Evolutionary conservation across 2,113 vertebrate species (phyloP).

Genomic region (Hippocampus zosterae): DNA sequence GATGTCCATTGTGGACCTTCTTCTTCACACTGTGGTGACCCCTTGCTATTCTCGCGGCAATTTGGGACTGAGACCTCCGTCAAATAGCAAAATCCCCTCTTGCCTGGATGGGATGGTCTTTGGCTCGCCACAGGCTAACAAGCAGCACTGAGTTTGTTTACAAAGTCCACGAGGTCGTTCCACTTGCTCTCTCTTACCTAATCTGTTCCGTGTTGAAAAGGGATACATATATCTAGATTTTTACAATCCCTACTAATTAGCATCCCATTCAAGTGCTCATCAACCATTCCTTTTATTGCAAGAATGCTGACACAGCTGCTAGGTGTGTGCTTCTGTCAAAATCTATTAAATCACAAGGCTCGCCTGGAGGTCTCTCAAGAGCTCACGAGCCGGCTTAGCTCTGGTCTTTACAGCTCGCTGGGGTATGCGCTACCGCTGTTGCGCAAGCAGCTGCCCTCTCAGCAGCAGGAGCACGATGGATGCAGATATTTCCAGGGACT

Average conservation of each 20-base stretch:
- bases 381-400: slow-evolving; percentile 13
- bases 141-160: too few species aligned
- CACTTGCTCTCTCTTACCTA: too few species aligned
- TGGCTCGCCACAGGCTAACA: too few species aligned
- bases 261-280: not conserved
- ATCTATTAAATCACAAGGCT: slow-evolving; percentile 9
- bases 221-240: too few species aligned
- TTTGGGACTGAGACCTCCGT: too few species aligned
- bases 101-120: slow-evolving; percentile 28
- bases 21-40: slow-evolving; percentile 10
- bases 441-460: slow-evolving; percentile 31
- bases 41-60: too few species aligned
- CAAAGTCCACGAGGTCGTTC: too few species aligned
- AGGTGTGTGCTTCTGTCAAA: not conserved
- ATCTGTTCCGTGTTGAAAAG: too few species aligned
- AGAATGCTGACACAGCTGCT: not conserved
- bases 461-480: slow-evolving; percentile 23
- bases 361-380: not conserved
- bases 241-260: not conserved
- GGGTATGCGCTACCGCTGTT: slow-evolving; percentile 22
- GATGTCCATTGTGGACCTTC: slow-evolving; percentile 37
- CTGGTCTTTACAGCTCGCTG: slow-evolving; percentile 31
- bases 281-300: not conserved
- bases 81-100: not conserved
- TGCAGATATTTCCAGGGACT: slow-evolving; percentile 17